Conservation (phyloP, 2,797 vertebrate species). For the Lacerta agilis region DNA sequence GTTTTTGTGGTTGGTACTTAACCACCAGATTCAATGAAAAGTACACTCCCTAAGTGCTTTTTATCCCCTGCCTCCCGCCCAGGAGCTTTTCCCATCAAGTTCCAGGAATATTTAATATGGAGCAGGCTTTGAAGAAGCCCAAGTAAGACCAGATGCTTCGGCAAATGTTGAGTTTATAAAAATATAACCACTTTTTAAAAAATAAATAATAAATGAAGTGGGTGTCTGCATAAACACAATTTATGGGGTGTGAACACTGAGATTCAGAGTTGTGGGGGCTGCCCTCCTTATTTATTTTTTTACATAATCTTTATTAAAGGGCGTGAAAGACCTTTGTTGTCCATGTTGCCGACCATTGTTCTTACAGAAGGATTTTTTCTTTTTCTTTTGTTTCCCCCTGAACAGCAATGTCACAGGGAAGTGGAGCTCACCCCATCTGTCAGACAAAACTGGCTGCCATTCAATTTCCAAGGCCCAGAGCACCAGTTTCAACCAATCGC, state of each 20-base stretch:
- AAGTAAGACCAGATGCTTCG: conserved; percentile 41
- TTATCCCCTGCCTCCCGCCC: conserved; percentile 12
- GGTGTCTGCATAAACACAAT: not conserved
- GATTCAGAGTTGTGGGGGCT: not conserved
- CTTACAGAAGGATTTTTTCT: conserved; percentile 62
- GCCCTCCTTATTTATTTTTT: conserved; percentile 8
- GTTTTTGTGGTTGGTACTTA: conserved; percentile 46
- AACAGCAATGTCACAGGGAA: conserved; percentile 37
- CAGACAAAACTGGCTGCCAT: conserved; percentile 47
- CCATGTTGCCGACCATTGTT: conserved; percentile 15
- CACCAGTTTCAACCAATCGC: conserved; percentile 50
- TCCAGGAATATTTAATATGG: conserved; percentile 46
- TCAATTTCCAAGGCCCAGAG: conserved; percentile 59
- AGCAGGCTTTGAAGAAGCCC: conserved; percentile 51
- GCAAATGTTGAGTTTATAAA: conserved; percentile 19
- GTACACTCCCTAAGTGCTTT: conserved; percentile 26
- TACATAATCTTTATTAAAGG: not conserved
- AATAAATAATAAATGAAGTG: not conserved
- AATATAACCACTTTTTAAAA: not conserved
- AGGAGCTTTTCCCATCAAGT: not conserved
- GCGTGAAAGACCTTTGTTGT: not conserved
- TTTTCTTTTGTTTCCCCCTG: not conserved
- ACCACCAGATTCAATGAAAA: conserved; percentile 35
- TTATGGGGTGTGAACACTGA: conserved; percentile 25
- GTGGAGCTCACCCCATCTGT: conserved; percentile 28